These are phyloP conservation scores for Spisula solida DNA, from an alignment of 2,888 invertebrate species.

Conservation along the genomic window DNA sequence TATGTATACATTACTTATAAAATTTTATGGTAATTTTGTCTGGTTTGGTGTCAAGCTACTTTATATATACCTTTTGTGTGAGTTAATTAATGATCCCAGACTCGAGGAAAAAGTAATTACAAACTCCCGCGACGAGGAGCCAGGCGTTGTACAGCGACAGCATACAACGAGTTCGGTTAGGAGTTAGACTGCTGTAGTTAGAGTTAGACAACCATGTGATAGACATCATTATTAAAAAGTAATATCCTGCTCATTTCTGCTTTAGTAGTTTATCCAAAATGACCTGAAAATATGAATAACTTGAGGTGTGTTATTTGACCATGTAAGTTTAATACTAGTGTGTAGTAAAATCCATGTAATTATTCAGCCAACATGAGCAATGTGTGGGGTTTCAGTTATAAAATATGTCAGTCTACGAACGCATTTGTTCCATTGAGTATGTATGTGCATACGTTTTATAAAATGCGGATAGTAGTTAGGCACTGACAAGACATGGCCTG, in stretches of 20 bases:
- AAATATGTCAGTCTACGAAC: too few relatives aligned
- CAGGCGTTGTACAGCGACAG: neutral
- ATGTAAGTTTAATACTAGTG: neutral
- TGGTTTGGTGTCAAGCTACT: slow-evolving; percentile 31
- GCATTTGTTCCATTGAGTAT: too few relatives aligned
- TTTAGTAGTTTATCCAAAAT: neutral
- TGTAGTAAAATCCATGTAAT: neutral
- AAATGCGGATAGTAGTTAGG: too few relatives aligned
- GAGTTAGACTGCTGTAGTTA: neutral
- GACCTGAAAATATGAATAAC: neutral
- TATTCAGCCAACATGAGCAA: too few relatives aligned
- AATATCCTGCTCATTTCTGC: too few relatives aligned
- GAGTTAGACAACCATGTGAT: too few relatives aligned
- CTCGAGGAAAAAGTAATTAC: neutral
- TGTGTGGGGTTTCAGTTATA: too few relatives aligned
- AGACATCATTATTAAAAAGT: too few relatives aligned
- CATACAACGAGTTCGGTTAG: neutral
- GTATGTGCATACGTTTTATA: too few relatives aligned
- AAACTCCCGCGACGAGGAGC: neutral
- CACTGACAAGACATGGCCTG: too few relatives aligned
- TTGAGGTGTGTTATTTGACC: neutral
- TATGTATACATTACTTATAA: slow-evolving; percentile 43
- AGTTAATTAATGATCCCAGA: slow-evolving; percentile 35
- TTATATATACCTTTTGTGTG: slow-evolving; percentile 35
- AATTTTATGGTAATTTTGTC: slow-evolving; percentile 47